Conservation (phyloP, 2,113 vertebrate species). For the Myotis lucifugus region DNA sequence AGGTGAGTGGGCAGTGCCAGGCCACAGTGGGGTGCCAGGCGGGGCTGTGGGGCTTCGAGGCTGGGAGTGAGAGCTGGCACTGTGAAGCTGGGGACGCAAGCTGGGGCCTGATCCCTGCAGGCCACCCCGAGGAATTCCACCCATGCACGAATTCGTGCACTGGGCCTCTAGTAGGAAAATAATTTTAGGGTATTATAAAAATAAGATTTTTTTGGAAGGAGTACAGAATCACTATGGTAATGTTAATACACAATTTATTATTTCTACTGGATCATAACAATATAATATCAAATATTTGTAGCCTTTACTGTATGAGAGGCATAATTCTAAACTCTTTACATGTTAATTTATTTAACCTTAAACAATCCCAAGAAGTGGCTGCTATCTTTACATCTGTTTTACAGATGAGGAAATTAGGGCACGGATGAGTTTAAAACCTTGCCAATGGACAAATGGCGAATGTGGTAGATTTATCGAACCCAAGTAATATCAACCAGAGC, state of each 20-base stretch:
- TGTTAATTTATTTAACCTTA: constrained; percentile 10
- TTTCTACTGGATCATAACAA: background rate
- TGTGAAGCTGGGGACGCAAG: too few species aligned
- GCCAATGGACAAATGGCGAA: background rate
- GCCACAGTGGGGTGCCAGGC: too few species aligned
- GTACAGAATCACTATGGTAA: background rate
- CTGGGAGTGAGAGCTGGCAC: too few species aligned
- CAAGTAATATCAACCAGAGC: background rate
- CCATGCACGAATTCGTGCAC: too few species aligned
- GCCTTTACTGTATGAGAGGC: background rate
- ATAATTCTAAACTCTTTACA: constrained; percentile 19
- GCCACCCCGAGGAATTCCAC: too few species aligned
- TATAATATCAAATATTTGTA: constrained; percentile 32
- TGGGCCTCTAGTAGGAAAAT: background rate
- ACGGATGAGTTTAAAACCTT: background rate
- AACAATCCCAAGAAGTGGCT: background rate
- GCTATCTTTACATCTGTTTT: constrained; percentile 11
- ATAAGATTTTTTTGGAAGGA: background rate
- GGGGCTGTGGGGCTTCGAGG: too few species aligned
- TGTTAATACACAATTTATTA: background rate
- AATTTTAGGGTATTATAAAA: constrained; percentile 40
- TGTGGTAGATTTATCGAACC: background rate
- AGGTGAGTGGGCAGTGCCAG: too few species aligned
- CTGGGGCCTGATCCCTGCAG: too few species aligned
- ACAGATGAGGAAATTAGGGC: background rate